Evolutionary conservation across 2,113 vertebrate species (phyloP), one percentile per base, ranked within the genome.

Genomic region (Poicephalus gulielmi): DNA sequence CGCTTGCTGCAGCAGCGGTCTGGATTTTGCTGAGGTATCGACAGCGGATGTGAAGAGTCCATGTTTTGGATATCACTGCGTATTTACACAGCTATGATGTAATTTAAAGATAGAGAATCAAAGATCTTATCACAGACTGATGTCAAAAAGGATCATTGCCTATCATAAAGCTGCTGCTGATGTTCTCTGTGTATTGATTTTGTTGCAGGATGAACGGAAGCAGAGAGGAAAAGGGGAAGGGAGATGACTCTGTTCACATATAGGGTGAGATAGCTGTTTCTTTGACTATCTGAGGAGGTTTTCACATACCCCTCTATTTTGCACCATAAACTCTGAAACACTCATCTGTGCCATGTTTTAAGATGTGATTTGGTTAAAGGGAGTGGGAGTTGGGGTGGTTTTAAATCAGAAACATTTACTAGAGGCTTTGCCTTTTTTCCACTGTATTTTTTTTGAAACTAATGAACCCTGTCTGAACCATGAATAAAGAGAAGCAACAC

Each of bases 1-100:
- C 92, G 0, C 88, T 98, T 43, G 92, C 96, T 30, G 59, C 69
- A 0, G 59, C 96, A 66, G 97, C 90, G 5, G 91, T 95, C 39
- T 98, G 98, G 97, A 96, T 97, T 94, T 88, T 98, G 81, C 64
- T 98, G 93, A 97, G 97, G 96, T 98, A 98, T 86, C 97, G 97
- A 70, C 98, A 98, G 44, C 94, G 94, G 69, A 96, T 97, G 41
- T 98, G 97, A 98, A 73, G 88, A 95, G 53, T 53, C 94, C 82
- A 16, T 43, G 5, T 67, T 94, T 82, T 75, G 92, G 88, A 95
- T 91, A 11, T 80, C 95, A 85, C 85, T 76, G 44, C 92, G 1
- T 59, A 23, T 79, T 94, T 94, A 70, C 79, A 92, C 91, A 96
- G 77, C 88, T 95, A 94, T 78, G 84, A 95, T 63, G 35, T 96